Evolutionary conservation across 2,797 vertebrate genomes (phyloP), one percentile per base, ranked within the genome.

Genomic region (Phataginus tricuspis): DNA sequence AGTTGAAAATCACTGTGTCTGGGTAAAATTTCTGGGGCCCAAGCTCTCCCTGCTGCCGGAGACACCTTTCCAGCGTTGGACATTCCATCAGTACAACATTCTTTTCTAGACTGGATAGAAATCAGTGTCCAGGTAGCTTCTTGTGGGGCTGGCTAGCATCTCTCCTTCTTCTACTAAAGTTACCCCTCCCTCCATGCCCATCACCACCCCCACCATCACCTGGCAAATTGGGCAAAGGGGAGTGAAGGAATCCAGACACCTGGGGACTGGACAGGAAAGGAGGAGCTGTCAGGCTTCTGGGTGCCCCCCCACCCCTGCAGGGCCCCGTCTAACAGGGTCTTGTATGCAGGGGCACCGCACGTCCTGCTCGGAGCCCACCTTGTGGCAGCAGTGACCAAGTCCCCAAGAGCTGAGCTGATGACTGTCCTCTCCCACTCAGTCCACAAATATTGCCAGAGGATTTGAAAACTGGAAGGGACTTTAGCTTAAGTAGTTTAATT

Each of bases 401-500:
- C 37, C 72, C 59, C 19, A 6, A 66, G 84, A 88, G 72, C 25
- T 57, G 31, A 86, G 23, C 2, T 27, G 5, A n/a, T n/a, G 55
- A 1, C 29, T 84, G 18, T 45, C 27, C 84, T 64, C 18, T 18
- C 18, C 64, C 45, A 79, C 34, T 39, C 27, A 39, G 51, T 49
- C 86, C 49, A 34, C 63, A n/a, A 2, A 4, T 10, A 19, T 72
- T 68, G 27, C 74, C 49, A 84, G 66, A 95, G 86, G 94, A 90
- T 66, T 91, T 71, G 23, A 91, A 68, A 94, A 71, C 71, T 77
- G 71, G 59, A 69, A 96, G 63, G 29, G 61, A 25, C 31, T 84
- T 80, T 31, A 34, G 51, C 34, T 45, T 34, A 95, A 86, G 85
- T 27, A 66, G 69, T 69, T 94, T 74, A 71, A 74, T 93, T 93